These are phyloP conservation scores for Lepetodrilus schrolli DNA, from an alignment of 2,888 invertebrate genomes.

Conservation along the genomic window DNA sequence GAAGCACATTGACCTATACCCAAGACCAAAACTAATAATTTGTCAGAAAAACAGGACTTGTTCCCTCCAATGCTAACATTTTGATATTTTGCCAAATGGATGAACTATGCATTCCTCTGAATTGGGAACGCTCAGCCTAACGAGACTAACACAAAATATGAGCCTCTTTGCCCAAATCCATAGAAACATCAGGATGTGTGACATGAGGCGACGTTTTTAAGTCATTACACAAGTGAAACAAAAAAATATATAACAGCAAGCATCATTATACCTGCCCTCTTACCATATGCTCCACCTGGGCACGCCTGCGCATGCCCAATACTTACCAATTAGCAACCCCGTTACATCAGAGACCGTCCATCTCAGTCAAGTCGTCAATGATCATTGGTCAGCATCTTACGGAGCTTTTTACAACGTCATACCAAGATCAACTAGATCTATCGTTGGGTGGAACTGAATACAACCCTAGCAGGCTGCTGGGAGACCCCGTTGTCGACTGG, in stretches of 20 bases:
- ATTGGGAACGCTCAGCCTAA: slow-evolving; percentile 1
- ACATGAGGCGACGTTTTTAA: not conserved
- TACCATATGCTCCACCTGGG: not conserved
- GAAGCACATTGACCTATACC: not conserved
- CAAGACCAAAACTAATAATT: not conserved
- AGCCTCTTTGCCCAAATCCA: slow-evolving; percentile 27
- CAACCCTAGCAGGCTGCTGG: not conserved
- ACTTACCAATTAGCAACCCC: slow-evolving; percentile 12
- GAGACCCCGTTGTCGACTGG: not conserved
- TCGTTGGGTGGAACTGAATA: not conserved
- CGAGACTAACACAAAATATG: not conserved
- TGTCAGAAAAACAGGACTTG: slow-evolving; percentile 15
- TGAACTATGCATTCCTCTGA: not conserved
- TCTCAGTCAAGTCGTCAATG: not conserved
- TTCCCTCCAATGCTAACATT: slow-evolving; percentile 22
- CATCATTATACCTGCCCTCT: not conserved
- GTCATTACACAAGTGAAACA: not conserved
- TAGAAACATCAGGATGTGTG: slow-evolving; percentile 7
- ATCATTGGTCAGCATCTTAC: slow-evolving; percentile 6
- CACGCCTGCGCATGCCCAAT: slow-evolving; percentile 15
- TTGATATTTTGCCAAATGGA: not conserved
- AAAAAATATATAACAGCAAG: no score
- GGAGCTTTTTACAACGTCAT: slow-evolving; percentile 7
- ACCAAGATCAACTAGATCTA: slow-evolving; percentile 19
- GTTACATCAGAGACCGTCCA: slow-evolving; percentile 6